Percentiles rank a stretch among this genome's conserved stretches.
Evolutionary conservation across 2,888 invertebrate species (phyloP).

Genomic region (Acanthosepion pharaonis): DNA sequence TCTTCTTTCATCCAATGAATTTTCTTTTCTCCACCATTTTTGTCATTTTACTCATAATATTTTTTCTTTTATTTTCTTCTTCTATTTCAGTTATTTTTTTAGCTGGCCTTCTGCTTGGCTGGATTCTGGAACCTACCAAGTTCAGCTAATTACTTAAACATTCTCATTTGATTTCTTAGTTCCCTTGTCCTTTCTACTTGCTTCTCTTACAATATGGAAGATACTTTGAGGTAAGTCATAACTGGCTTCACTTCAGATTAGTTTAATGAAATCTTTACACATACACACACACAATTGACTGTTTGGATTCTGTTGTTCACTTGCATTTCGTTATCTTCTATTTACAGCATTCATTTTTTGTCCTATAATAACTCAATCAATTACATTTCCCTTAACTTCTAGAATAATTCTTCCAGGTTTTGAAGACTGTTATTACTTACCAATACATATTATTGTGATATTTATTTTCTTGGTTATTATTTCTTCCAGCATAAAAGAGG

Average conservation of each 20-base stretch:
- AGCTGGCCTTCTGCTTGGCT: slow-evolving; percentile 41
- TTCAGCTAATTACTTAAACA: slow-evolving; percentile 33
- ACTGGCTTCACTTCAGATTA: background rate
- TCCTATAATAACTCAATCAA: too few species aligned
- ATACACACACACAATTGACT: slow-evolving; percentile 33
- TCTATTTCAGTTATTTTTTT: slow-evolving; percentile 41
- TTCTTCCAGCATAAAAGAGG: too few species aligned
- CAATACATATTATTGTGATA: too few species aligned
- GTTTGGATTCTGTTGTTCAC: background rate
- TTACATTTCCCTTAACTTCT: too few species aligned
- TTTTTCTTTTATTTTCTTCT: background rate
- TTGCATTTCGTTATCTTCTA: background rate
- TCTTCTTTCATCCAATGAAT: background rate
- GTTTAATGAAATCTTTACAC: background rate
- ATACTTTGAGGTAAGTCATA: slow-evolving; percentile 41
- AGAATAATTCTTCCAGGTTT: too few species aligned
- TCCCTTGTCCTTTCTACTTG: background rate
- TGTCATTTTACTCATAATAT: background rate
- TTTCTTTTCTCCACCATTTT: background rate
- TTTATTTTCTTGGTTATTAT: too few species aligned
- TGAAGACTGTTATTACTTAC: too few species aligned
- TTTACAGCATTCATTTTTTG: background rate
- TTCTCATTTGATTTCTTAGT: slow-evolving; percentile 14
- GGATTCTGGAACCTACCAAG: slow-evolving; percentile 39
- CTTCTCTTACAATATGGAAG: slow-evolving; percentile 39